A percentile compares a stretch with the other conserved stretches of the same genome.
phyloP scores from a whole-genome alignment of 2,113 vertebrate genomes.

The Antennarius striatus region DNA sequence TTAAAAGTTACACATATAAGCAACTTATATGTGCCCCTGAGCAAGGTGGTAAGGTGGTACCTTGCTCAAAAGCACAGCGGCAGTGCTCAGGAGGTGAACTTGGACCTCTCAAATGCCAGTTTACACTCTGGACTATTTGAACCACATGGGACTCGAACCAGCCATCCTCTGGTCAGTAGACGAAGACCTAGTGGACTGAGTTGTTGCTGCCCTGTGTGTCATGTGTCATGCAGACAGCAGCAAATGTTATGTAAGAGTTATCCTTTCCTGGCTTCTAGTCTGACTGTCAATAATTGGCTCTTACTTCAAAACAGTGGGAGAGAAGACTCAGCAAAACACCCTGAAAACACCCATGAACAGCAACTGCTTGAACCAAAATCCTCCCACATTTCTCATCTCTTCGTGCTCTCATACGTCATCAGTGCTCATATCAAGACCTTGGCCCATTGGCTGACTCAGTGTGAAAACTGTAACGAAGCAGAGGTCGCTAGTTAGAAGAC shows the following conservation, averaged over 20 bases:
- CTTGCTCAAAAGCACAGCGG: constrained; percentile 9
- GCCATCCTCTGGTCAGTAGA: too few species aligned
- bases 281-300: constrained; percentile 27
- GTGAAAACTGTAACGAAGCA: constrained; percentile 6
- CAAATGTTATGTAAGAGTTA: constrained; percentile 54
- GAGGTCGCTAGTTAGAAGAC: constrained; percentile 17
- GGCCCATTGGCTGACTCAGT: constrained; percentile 32
- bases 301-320: constrained; percentile 39
- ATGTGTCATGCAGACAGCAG: constrained; percentile 13
- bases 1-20: too few species aligned
- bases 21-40: too few species aligned
- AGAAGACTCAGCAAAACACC: constrained; percentile 47
- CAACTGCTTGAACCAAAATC: constrained; percentile 36
- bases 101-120: too few species aligned
- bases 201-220: neutral
- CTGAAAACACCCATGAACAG: constrained; percentile 31
- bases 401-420: constrained; percentile 36
- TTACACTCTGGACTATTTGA: too few species aligned
- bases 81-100: neutral
- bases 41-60: too few species aligned
- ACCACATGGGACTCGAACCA: too few species aligned
- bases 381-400: constrained; percentile 42
- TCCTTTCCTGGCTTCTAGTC: constrained; percentile 18
- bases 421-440: constrained; percentile 39
- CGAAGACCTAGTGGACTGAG: too few species aligned